phyloP scores from a whole-genome alignment of 1,140 invertebrate genomes.

The Amyelois transitella region DNA sequence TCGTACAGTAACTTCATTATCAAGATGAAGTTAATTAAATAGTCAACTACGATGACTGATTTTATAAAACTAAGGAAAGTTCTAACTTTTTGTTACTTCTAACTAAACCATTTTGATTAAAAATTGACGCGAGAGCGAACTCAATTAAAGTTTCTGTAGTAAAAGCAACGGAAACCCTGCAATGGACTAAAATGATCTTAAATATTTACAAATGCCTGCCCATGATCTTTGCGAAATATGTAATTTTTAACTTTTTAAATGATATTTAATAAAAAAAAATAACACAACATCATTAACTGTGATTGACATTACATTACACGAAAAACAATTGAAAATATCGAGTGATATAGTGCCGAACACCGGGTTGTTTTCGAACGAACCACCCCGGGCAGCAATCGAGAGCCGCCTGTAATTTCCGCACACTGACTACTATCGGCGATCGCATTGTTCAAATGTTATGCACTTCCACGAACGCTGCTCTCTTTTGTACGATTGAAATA shows the following conservation, averaged over 20 bases:
- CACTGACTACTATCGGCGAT: slow-evolving; percentile 45
- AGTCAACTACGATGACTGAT: background rate
- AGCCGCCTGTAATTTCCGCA: slow-evolving; percentile 38
- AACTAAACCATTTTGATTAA: no score
- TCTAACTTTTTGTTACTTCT: background rate
- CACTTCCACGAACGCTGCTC: background rate
- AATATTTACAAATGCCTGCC: no score
- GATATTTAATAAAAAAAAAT: no score
- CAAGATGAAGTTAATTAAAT: background rate
- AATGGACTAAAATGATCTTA: no score
- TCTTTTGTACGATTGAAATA: background rate
- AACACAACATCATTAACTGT: background rate
- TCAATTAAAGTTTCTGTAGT: no score
- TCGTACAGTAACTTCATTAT: background rate
- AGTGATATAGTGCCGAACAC: slow-evolving; percentile 46
- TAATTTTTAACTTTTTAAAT: no score
- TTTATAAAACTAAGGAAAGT: no score
- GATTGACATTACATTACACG: slow-evolving; percentile 22
- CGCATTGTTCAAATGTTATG: slow-evolving; percentile 21
- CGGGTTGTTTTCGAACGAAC: slow-evolving; percentile 36
- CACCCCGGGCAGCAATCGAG: slow-evolving; percentile 32
- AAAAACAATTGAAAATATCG: slow-evolving; percentile 54
- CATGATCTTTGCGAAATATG: no score
- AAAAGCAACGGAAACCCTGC: no score
- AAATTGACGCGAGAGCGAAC: no score